Percentiles rank a stretch among this genome's conserved stretches.
phyloP scores from a whole-genome alignment of 2,113 vertebrate genomes.

The Zapus hudsonius region DNA sequence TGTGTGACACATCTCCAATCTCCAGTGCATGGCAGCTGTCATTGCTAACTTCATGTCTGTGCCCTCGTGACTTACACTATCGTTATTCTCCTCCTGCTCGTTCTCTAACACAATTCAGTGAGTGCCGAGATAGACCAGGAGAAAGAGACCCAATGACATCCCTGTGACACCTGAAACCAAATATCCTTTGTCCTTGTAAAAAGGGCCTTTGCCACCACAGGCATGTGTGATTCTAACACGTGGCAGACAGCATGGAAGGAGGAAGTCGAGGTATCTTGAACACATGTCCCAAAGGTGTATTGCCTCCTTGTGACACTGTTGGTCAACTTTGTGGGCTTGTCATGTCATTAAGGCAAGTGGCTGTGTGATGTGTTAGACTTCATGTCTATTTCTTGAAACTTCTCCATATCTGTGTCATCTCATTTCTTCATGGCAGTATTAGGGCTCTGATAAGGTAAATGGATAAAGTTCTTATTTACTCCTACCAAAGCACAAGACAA shows the following conservation, averaged over 20 bases:
- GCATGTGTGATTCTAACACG: not conserved
- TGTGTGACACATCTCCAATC: not conserved
- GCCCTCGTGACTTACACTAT: not conserved
- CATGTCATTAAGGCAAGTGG: not conserved
- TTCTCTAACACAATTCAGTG: not conserved
- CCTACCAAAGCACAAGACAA: rapidly evolving
- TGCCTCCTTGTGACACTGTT: not conserved
- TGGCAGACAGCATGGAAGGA: rapidly evolving
- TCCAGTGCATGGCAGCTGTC: not conserved
- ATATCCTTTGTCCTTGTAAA: rapidly evolving
- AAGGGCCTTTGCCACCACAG: rapidly evolving
- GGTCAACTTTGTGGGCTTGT: rapidly evolving
- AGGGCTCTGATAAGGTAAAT: not conserved
- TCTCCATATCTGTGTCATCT: not conserved
- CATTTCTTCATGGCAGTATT: constrained; percentile 44
- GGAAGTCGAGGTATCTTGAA: not conserved
- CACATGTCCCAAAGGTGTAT: not conserved
- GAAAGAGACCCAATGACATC: not conserved
- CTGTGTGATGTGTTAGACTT: not conserved
- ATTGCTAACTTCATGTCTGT: rapidly evolving
- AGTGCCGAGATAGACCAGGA: not conserved
- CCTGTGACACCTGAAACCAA: not conserved
- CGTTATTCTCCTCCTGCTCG: not conserved
- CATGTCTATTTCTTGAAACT: constrained; percentile 36
- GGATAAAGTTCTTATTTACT: not conserved